Evolutionary conservation across 2,888 invertebrate species (phyloP).

Genomic region (Caenorhabditis sp.): DNA sequence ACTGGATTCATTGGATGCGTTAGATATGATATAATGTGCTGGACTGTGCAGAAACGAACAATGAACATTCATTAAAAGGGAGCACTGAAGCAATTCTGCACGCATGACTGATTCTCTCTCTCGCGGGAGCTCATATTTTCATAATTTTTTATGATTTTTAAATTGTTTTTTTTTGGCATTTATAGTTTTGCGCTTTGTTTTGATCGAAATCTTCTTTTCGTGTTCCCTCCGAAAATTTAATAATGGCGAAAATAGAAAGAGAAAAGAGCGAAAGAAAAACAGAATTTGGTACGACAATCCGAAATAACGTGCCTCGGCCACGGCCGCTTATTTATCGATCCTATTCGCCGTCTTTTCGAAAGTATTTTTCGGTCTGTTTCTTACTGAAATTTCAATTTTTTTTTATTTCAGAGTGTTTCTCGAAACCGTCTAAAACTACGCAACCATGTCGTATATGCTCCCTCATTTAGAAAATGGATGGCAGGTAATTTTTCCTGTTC

Average conservation of each 20-base stretch:
- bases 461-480: slow-evolving; percentile 99
- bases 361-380: slow-evolving; percentile 4
- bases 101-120: too few species aligned
- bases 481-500: slow-evolving; percentile 83
- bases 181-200: too few species aligned
- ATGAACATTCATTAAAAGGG: too few species aligned
- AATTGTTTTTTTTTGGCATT: too few species aligned
- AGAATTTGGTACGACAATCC: slow-evolving; percentile 32
- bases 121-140: too few species aligned
- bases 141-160: too few species aligned
- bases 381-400: neutral
- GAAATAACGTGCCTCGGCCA: slow-evolving; percentile 4
- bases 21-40: too few species aligned
- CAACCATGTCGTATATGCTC: slow-evolving; percentile 96
- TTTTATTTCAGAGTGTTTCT: slow-evolving; percentile 6
- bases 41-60: too few species aligned
- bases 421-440: slow-evolving; percentile 7
- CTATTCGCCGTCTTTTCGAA: slow-evolving; percentile 8
- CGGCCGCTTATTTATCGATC: slow-evolving; percentile 19
- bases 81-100: too few species aligned
- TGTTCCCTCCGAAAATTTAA: too few species aligned
- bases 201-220: too few species aligned
- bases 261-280: slow-evolving; percentile 9
- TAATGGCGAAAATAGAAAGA: slow-evolving; percentile 8
- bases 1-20: too few species aligned